Evolutionary conservation across 2,888 invertebrate species (phyloP), one percentile per base, ranked within the genome.

Genomic region (Lithophane ornitopus): DNA sequence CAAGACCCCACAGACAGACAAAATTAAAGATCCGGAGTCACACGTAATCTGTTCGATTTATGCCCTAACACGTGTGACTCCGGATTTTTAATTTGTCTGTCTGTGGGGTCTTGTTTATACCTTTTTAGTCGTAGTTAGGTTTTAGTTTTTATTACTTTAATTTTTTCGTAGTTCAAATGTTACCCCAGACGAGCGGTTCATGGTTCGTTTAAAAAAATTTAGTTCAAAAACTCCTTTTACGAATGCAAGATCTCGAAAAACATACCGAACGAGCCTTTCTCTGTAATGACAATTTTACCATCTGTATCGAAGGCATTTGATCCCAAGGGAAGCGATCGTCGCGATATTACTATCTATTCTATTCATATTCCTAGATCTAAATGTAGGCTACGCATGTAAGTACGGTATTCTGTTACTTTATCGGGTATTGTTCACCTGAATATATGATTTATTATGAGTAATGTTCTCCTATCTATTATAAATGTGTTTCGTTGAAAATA

Each of bases 381-480:
- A 71, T 76, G 67, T 80, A 71, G 61, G 41, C 28, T 74, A 59
- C 59, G 39, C 52, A 63, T 58, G 62, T 80, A 75, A 41, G 58
- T 52, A 73, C 49, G 26, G 52, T 76, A 74, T 71, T 81, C 44
- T 73, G 52, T 74, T 72, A 72, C 54, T 49, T 67, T 82, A 85
- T 76, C 63, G 46, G 16, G 58, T 26, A 74, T 74, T 78, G 73
- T 76, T 65, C 67, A 79, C 75, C 61, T 76, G 74, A 65, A 74
- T 65, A 34, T 78, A 74, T 84, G 76, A 79, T 72, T 71, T 74
- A 72, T 74, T 62, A 74, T 71, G 85, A 71, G 49, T 85, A 61
- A 66, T 71, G 56, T 58, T 62, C 56, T 44, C 34, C 3, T 83
- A 49, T 77, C 78, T 70, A 44, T 67, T 19, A 61, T 76, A 81